A percentile compares a stretch with the other conserved stretches of the same genome.
Conservation (phyloP, 2,888 invertebrate genomes). For the Ommatoiulus sabulosus region DNA sequence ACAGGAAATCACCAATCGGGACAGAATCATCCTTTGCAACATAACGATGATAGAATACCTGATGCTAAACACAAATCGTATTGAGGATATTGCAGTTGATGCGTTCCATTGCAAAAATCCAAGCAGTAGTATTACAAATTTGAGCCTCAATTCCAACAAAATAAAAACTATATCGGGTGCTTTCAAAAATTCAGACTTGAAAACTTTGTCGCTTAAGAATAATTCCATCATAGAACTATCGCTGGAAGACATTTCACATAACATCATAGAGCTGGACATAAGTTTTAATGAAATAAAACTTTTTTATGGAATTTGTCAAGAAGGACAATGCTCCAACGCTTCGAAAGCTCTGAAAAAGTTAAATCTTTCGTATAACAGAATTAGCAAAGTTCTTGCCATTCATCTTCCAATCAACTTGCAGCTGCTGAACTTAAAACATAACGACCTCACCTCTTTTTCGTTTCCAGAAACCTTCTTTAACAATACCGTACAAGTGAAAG, state of each 20-base stretch:
- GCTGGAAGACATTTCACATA: background rate
- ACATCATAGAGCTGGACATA: background rate
- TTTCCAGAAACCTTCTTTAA: background rate
- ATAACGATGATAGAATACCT: background rate
- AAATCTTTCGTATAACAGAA: background rate
- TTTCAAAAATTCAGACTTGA: background rate
- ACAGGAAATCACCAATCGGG: background rate
- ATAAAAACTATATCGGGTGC: background rate
- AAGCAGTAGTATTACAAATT: background rate
- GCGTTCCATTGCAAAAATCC: background rate
- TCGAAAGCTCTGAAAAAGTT: background rate
- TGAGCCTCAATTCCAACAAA: background rate
- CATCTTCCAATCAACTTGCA: background rate
- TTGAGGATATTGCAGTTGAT: background rate
- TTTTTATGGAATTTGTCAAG: background rate
- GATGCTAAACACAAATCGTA: background rate
- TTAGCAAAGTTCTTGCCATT: background rate
- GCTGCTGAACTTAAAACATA: background rate
- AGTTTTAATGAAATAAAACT: background rate
- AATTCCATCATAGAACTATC: background rate
- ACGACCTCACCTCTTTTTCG: background rate
- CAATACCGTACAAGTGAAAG: background rate
- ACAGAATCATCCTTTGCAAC: background rate
- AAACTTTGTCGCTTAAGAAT: background rate
- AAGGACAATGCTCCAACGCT: background rate